Percentiles rank a stretch among this genome's conserved stretches.
These are phyloP conservation scores for Bombyx mandarina DNA, from an alignment of 1,140 invertebrate species.

Conservation along the genomic window DNA sequence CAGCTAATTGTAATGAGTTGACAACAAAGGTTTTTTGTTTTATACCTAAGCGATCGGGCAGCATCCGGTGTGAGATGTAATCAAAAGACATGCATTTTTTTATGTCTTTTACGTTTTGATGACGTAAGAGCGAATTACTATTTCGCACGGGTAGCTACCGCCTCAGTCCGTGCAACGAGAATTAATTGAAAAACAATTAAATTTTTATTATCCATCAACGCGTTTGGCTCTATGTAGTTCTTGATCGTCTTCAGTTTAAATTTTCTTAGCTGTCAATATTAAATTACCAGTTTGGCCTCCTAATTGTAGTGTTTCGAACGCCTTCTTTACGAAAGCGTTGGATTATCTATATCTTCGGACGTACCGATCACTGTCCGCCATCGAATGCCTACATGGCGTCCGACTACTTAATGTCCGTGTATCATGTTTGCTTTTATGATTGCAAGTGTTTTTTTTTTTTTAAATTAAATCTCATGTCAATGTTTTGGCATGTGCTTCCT, in stretches of 20 bases:
- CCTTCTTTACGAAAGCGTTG: slow-evolving; percentile 21
- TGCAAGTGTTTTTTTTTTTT: not conserved
- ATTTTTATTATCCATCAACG: too few relatives aligned
- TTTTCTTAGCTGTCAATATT: slow-evolving; percentile 23
- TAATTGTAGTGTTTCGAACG: slow-evolving; percentile 24
- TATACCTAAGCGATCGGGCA: not conserved
- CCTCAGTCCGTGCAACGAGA: too few relatives aligned
- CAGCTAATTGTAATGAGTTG: too few relatives aligned
- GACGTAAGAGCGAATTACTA: too few relatives aligned
- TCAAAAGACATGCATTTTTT: too few relatives aligned
- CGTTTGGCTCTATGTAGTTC: not conserved
- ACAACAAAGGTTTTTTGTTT: not conserved
- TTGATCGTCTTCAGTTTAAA: slow-evolving; percentile 15
- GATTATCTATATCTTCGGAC: slow-evolving; percentile 26
- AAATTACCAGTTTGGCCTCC: slow-evolving; percentile 17
- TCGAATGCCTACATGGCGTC: slow-evolving; percentile 14
- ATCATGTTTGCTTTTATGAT: slow-evolving; percentile 4
- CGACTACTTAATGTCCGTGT: slow-evolving; percentile 18
- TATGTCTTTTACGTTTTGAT: too few relatives aligned
- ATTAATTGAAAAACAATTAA: too few relatives aligned
- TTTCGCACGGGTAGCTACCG: too few relatives aligned
- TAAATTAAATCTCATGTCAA: not conserved
- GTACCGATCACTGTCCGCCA: slow-evolving; percentile 33
- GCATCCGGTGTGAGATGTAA: too few relatives aligned
- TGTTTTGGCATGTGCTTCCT: too few relatives aligned